Conservation (phyloP, 1,140 invertebrate species). For the Drosophila nebulosa region DNA sequence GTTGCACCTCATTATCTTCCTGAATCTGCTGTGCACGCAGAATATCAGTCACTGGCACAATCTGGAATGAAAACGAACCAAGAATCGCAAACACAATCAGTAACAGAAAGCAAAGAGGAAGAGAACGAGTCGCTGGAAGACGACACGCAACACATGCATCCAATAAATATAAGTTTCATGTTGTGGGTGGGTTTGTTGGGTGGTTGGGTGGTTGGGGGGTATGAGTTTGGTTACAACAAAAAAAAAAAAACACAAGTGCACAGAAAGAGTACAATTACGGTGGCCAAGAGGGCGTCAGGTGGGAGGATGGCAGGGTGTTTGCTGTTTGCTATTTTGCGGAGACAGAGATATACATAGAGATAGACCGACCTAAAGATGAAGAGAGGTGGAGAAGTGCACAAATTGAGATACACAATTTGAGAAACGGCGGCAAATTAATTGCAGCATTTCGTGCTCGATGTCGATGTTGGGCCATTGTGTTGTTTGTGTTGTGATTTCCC, state of each 20-base stretch:
- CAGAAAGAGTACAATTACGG: not conserved
- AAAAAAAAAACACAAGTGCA: not conserved
- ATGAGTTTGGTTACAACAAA: not conserved
- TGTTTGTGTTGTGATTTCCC: slow-evolving; percentile 9
- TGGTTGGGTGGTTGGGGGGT: no score
- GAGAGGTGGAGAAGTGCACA: slow-evolving; percentile 1
- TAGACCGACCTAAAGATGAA: not conserved
- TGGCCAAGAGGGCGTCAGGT: no score
- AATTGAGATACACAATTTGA: slow-evolving; percentile 59
- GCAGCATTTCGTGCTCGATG: slow-evolving; percentile 57
- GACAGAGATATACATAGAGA: not conserved
- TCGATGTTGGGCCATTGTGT: slow-evolving; percentile 13
- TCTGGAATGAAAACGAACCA: slow-evolving; percentile 42
- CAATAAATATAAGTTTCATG: slow-evolving; percentile 24
- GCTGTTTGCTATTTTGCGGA: no score
- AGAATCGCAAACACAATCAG: not conserved
- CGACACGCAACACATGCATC: slow-evolving; percentile 22
- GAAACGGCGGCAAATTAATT: slow-evolving; percentile 62
- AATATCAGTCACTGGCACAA: slow-evolving; percentile 77
- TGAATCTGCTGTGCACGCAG: slow-evolving; percentile 67
- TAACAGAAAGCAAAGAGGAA: not conserved
- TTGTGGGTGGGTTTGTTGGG: not conserved
- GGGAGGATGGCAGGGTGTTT: not conserved
- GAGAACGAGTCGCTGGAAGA: not conserved
- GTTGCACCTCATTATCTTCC: slow-evolving; percentile 63